Conservation (phyloP, 2,888 invertebrate species). For the Perithous albicinctus region DNA sequence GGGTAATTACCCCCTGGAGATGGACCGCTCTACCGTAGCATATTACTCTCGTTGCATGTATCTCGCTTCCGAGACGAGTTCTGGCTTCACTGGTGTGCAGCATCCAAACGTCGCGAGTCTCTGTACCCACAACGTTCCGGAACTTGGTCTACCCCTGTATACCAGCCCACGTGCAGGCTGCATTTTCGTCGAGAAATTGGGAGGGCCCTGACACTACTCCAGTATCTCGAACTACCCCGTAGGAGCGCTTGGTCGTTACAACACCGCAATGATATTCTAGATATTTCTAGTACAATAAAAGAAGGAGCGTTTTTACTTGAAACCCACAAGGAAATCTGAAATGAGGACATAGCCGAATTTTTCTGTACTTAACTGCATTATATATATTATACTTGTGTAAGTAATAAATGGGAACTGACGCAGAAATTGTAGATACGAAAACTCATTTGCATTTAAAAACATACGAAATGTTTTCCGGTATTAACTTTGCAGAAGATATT, state of each 20-base stretch:
- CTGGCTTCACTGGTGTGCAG: neutral
- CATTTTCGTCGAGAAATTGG: conserved; percentile 29
- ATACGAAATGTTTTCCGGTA: conserved; percentile 40
- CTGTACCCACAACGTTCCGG: conserved; percentile 21
- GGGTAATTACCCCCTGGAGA: conserved; percentile 71
- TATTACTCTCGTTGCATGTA: conserved; percentile 66
- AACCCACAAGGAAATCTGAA: conserved; percentile 12
- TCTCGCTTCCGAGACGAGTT: conserved; percentile 27
- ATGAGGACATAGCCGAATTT: neutral
- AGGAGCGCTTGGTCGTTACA: conserved; percentile 43
- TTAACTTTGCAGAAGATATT: conserved; percentile 29
- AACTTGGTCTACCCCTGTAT: conserved; percentile 46
- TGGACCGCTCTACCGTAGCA: conserved; percentile 56
- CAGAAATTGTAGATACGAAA: neutral
- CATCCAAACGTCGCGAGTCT: conserved; percentile 8
- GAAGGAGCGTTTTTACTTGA: neutral
- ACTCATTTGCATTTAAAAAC: neutral
- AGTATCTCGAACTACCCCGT: conserved; percentile 51
- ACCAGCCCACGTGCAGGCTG: conserved; percentile 35
- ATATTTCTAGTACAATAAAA: conserved; percentile 33
- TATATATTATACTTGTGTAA: neutral
- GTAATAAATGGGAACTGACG: neutral
- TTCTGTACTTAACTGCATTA: neutral
- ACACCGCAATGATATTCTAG: conserved; percentile 41
- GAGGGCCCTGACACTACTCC: conserved; percentile 28